Conservation (phyloP, 1,140 invertebrate species). For the Drosophila virilis region DNA sequence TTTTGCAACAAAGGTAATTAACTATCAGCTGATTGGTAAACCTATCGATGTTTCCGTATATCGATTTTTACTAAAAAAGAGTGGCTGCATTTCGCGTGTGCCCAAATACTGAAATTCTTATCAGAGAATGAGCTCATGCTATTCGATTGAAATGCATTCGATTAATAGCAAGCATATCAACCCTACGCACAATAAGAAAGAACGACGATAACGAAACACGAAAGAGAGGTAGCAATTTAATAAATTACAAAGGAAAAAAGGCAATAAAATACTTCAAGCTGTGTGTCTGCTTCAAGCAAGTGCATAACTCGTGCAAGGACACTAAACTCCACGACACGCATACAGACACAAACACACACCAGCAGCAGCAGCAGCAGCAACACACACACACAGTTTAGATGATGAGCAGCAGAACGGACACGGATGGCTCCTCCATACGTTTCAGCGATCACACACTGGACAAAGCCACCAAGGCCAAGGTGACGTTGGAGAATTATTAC, state of each 20-base stretch:
- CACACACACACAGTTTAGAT: slow-evolving; percentile 70
- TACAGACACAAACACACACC: slow-evolving; percentile 41
- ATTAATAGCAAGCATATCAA: slow-evolving; percentile 31
- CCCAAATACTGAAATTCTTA: slow-evolving; percentile 28
- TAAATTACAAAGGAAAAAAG: slow-evolving; percentile 71
- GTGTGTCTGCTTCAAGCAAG: slow-evolving; percentile 72
- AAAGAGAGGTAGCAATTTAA: slow-evolving; percentile 73
- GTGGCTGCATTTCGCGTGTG: slow-evolving; percentile 1
- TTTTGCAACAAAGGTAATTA: slow-evolving; percentile 45
- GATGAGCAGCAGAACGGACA: slow-evolving; percentile 81
- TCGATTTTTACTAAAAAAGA: slow-evolving; percentile 4
- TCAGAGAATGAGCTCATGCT: slow-evolving; percentile 39
- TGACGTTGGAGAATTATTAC: slow-evolving; percentile 99
- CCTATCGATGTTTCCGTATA: neutral
- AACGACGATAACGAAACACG: slow-evolving; percentile 64
- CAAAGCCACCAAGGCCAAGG: slow-evolving; percentile 99
- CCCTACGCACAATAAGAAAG: slow-evolving; percentile 58
- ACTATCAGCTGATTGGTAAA: slow-evolving; percentile 20
- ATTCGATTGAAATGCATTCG: slow-evolving; percentile 39
- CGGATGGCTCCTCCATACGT: slow-evolving; percentile 87
- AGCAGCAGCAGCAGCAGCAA: slow-evolving; percentile 17
- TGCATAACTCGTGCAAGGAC: slow-evolving; percentile 58
- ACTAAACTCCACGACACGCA: slow-evolving; percentile 41
- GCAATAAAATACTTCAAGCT: slow-evolving; percentile 51
- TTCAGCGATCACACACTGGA: slow-evolving; percentile 98